Conservation (phyloP, 1,140 invertebrate genomes). For the Psilanteris sp. region DNA sequence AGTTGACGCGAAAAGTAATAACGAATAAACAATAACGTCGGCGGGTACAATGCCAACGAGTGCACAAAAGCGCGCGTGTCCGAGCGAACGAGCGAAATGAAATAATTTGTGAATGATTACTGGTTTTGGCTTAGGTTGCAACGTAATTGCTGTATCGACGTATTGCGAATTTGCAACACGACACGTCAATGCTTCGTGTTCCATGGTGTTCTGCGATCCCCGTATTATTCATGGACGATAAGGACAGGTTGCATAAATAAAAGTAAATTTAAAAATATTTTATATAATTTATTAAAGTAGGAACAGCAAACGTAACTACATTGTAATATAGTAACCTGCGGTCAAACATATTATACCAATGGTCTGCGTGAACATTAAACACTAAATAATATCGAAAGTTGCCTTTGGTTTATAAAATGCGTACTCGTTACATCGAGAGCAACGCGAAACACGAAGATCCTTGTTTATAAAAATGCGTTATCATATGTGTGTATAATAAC, state of each 20-base stretch:
- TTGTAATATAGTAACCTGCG: slow-evolving; percentile 20
- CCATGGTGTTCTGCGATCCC: background rate
- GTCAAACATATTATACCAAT: slow-evolving; percentile 25
- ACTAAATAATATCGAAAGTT: slow-evolving; percentile 6
- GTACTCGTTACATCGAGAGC: slow-evolving; percentile 12
- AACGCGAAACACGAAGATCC: slow-evolving; percentile 32
- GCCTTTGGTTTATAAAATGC: slow-evolving; percentile 15
- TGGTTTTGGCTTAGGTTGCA: no score
- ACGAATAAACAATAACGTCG: no score
- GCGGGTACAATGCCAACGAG: no score
- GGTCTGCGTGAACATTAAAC: slow-evolving; percentile 19
- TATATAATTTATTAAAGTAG: slow-evolving; percentile 62
- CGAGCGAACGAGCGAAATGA: no score
- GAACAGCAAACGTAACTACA: slow-evolving; percentile 53
- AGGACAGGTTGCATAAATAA: slow-evolving; percentile 48
- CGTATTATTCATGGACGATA: background rate
- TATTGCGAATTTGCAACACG: no score
- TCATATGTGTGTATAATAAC: no score
- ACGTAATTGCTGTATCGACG: no score
- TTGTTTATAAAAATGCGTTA: slow-evolving; percentile 38
- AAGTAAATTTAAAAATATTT: slow-evolving; percentile 53
- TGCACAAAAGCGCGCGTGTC: no score
- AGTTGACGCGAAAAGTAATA: no score
- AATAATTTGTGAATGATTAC: no score
- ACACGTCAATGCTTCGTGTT: no score